Evolutionary conservation across 2,797 vertebrate species (phyloP), one percentile per base, ranked within the genome.

Genomic region (Serranus cabrilla): DNA sequence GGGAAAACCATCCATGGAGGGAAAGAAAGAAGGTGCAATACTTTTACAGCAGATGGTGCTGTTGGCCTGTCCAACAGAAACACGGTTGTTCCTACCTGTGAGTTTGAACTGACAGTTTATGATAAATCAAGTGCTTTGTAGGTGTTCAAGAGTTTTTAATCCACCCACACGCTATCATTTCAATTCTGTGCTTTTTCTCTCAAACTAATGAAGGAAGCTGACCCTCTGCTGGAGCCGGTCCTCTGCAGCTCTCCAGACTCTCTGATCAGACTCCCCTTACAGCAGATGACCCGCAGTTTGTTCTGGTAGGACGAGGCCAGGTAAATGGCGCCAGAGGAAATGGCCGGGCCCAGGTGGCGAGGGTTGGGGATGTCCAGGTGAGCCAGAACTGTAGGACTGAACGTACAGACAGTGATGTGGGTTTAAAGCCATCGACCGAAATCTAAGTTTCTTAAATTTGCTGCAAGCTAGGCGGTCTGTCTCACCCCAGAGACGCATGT

Each of bases 281-380:
- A 99, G 94, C 98, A 99, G 89, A 99, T 99, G 74, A 99, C 96
- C 84, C 98, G 90, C 57, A 99, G 90, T 70, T 99, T 99, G 92
- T 99, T 99, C 92, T 99, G 98, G 90, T 99, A 99, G 46, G 98
- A 98, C 20, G 97, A 99, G 14, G 97, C 97, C 92, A 99, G 84
- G 90, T 99, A 99, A 74, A 99, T 96, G 0, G 97, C 98, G 62
- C 98, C 97, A 0, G 97, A 97, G 61, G 98, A 99, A 89, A 99
- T 99, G 20, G 98, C 98, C 0, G 98, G 98, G 62, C 98, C 98
- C 50, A 99, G 95, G 87, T 98, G 98, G 49, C 97, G 97, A 0
- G 97, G 97, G 87, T 95, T 99, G 0, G 97, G 97, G 66, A 99
- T 98, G 93, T 98, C 97, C 90, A 99, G 76, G 88, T 98, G 97